These are phyloP conservation scores for Lagria hirta DNA, from an alignment of 2,888 invertebrate genomes.

Conservation along the genomic window DNA sequence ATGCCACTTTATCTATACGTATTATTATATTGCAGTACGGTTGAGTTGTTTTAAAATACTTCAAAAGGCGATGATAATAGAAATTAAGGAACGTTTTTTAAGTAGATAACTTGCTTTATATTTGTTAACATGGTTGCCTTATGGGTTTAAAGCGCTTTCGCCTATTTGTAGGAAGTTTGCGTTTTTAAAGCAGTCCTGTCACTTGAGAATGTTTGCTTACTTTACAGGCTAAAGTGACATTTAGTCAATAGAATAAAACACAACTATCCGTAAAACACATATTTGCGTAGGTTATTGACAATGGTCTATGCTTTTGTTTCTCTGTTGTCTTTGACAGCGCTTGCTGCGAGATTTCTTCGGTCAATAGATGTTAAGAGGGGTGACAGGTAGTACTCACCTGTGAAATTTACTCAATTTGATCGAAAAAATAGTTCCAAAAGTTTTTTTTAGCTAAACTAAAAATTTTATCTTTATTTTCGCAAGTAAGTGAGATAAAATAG, in stretches of 20 bases:
- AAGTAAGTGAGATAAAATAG: no score
- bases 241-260: slow-evolving; percentile 52
- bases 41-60: slow-evolving; percentile 10
- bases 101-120: slow-evolving; percentile 16
- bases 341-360: slow-evolving; percentile 22
- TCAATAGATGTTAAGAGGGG: slow-evolving; percentile 15
- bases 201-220: slow-evolving; percentile 42
- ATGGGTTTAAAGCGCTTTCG: slow-evolving; percentile 5
- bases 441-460: no score
- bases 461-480: no score
- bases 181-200: slow-evolving; percentile 27
- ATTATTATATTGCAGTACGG: slow-evolving; percentile 10
- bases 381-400: slow-evolving; percentile 22
- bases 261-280: slow-evolving; percentile 52
- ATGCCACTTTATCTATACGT: slow-evolving; percentile 6
- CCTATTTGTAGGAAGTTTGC: slow-evolving; percentile 15
- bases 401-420: no score
- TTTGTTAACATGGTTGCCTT: slow-evolving; percentile 14
- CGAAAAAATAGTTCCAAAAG: no score
- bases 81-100: slow-evolving; percentile 11
- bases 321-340: slow-evolving; percentile 23
- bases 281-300: slow-evolving; percentile 53
- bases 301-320: slow-evolving; percentile 46
- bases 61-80: slow-evolving; percentile 12
- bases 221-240: slow-evolving; percentile 52